Evolutionary conservation across 2,888 invertebrate genomes (phyloP), one percentile per base, ranked within the genome.

Genomic region (Pemphredon lugubris): DNA sequence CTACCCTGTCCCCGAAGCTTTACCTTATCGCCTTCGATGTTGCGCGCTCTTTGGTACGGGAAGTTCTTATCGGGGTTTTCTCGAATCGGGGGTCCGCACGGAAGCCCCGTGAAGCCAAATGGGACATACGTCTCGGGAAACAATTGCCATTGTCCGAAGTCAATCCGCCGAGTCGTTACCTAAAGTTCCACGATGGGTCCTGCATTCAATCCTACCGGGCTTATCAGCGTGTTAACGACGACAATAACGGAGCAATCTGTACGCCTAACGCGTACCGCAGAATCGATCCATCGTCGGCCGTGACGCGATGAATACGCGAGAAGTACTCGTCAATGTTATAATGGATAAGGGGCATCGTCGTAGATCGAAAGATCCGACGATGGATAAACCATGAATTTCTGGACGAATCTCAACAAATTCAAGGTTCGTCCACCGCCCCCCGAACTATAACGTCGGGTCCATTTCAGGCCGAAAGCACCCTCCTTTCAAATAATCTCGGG

Each of bases 201-300:
- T 6, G 34, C 50, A 50, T 34, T 9, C 44, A 58, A 37, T 45
- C 32, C n/a, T 23, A 13, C 50, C 13, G 9, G 9, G 66, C 68
- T 72, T 72, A 72, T 72, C 71, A 39, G 50, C 60, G 44, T 26
- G 71, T 69, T 63, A 69, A 58, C 60, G 70, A 20, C 30, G 37
- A 63, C 53, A 63, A 69, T 69, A 69, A 61, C 63, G 37, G 69
- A 21, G 11, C 44, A 54, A 57, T 23, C 54, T 53, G 63, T 53
- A 34, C 13, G 55, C 40, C 40, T 42, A 13, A 44, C 20, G 54
- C 48, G 57, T 53, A 47, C 39, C 23, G 37, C 20, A 20, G 42
- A 44, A 61, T 71, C 71, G 68, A 68, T 68, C 61, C 61, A 47
- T 59, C 65, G n/a, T 44, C 40, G 11, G 37, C 37, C 39, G 39